These are phyloP conservation scores for Papio anubis DNA, from an alignment of 2,113 vertebrate species.

Conservation along the genomic window DNA sequence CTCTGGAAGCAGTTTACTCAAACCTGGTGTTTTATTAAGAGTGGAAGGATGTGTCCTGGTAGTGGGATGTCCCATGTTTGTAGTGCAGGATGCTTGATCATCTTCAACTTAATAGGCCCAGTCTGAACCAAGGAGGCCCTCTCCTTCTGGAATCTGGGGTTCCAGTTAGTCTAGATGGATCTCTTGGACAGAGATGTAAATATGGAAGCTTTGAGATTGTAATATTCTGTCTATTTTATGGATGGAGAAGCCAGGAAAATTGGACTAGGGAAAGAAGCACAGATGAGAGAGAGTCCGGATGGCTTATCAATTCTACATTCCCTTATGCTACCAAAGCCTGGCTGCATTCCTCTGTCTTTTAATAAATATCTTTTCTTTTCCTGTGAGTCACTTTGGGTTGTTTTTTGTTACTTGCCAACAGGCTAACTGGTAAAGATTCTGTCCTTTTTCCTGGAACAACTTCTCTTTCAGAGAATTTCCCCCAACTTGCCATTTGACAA, in stretches of 20 bases:
- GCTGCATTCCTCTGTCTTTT: background rate
- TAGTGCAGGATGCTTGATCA: no score
- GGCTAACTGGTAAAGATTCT: background rate
- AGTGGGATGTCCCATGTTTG: no score
- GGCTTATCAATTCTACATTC: background rate
- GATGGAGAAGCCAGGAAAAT: background rate
- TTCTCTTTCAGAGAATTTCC: background rate
- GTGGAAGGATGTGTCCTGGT: background rate
- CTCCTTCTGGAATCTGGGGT: background rate
- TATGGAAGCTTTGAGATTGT: background rate
- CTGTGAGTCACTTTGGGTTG: background rate
- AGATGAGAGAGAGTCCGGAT: background rate
- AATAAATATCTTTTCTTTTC: background rate
- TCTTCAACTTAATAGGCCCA: background rate
- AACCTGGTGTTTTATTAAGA: background rate
- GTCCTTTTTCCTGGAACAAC: background rate
- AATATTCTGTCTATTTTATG: background rate
- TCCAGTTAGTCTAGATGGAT: background rate
- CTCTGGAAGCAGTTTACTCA: background rate
- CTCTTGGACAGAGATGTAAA: background rate
- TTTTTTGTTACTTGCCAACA: background rate
- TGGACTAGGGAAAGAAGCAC: background rate
- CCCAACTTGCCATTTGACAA: background rate
- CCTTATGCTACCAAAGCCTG: background rate
- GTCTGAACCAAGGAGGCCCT: background rate